Base-by-base conservation (phyloP, 2,888 invertebrate species). In the Synergus gifuensis region DNA sequence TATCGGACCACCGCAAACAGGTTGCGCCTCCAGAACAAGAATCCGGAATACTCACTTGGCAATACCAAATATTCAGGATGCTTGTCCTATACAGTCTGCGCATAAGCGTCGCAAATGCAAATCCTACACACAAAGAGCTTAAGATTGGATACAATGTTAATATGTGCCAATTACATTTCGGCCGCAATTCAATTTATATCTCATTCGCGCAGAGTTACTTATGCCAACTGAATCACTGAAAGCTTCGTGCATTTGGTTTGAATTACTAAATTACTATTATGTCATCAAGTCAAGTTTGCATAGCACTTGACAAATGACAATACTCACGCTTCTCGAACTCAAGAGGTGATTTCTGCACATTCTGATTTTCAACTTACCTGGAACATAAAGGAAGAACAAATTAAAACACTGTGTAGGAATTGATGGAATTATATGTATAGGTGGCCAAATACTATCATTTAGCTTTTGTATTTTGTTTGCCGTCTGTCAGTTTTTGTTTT, bases 131-230 rank as follows among this genome's bases (percentile, higher is more conserved):
- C 14, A 18, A 46, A 22, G n/a, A 64, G 62, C 78, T 66, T 66
- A 78, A 79, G 62, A 76, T 78, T 78, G 64, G 83, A 83, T 81
- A 81, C 80, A 78, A 78, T 78, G 82, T 86, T 87, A 86, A 87
- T 86, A 83, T 82, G 81, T 80, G 77, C 81, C 85, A 85, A 88
- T 88, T 87, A 86, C 76, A 79, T 73, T 64, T 67, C 76, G 62
- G 80, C 85, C 85, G 79, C 85, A 84, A 86, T 82, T 83, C 85
- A 86, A 88, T 89, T 86, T 85, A 82, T 85, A 87, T 85, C 79
- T 80, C 78, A 73, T 77, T 78, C 18, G 28, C 14, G 66, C 18
- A 22, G 44, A 58, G n/a, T 40, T 18, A 42, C 36, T 49, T 49
- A 67, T 60, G 62, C 28, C 79, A 66, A 40, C 66, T 40, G 49